Base-by-base conservation (phyloP, 2,888 invertebrate genomes). In the Morpho deidamia region DNA sequence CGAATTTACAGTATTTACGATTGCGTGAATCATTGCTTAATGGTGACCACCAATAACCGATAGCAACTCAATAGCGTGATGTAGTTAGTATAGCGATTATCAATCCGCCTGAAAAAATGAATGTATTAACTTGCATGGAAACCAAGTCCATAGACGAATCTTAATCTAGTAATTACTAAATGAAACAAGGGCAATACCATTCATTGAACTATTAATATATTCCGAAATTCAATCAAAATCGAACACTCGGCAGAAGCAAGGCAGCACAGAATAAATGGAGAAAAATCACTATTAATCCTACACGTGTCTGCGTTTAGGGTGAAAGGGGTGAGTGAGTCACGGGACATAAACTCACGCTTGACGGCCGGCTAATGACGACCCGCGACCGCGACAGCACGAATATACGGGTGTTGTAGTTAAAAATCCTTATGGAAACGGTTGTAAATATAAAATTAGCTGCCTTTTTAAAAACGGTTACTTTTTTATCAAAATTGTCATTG, bases 221-320 rank as follows among this genome's bases (percentile, higher is more conserved):
- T 11, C 14, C 34, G 11, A 32, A 56, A 54, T 54, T 56, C 53
- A 53, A 59, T 59, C 56, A 56, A 38, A 54, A 54, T 10, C 43
- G 54, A 34, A 54, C 59, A 59, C 51, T 54, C 56, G 44, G 46
- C 51, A 55, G 23, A 32, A 45, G 14, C 40, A 43, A 56, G 33
- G 40, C 57, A 48, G 51, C 55, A 50, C 53, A 63, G 64, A 65
- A 70, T 68, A 66, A 66, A 67, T 81, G 69, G 73, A 72, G 71
- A 86, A 83, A 83, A 85, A 81, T 81, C 72, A 67, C 71, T 78
- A 82, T 83, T 83, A 86, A 89, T 84, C 80, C 81, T 77, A 76
- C 86, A 86, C 88, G 86, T 88, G 87, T 83, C 78, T 74, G 70
- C 79, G 78, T 85, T 88, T 87, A 86, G 81, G 73, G 74, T 67